Conservation (phyloP, 2,888 invertebrate genomes). For the Machimus rusticus region DNA sequence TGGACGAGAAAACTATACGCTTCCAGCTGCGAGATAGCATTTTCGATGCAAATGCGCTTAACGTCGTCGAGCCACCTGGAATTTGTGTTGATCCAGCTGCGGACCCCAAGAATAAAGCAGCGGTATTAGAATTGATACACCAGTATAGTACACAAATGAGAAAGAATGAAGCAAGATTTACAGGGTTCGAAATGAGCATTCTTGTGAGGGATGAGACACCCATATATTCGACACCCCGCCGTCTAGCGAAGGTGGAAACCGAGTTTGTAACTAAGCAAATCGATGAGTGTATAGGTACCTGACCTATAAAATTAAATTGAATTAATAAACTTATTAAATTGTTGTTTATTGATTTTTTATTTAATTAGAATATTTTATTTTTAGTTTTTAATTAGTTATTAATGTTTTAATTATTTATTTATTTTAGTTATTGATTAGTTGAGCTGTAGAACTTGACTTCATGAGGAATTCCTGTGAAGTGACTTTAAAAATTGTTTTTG, state of each 20-base stretch:
- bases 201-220: background rate
- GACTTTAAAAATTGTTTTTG: too few species aligned
- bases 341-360: too few species aligned
- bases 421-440: too few species aligned
- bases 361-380: too few species aligned
- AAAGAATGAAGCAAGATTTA: background rate
- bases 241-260: background rate
- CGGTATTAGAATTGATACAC: background rate
- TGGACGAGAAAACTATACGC: background rate
- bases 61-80: background rate
- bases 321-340: too few species aligned
- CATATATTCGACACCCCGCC: background rate
- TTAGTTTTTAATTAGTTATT: too few species aligned
- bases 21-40: background rate
- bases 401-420: too few species aligned
- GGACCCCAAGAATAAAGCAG: background rate
- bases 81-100: background rate
- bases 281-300: too few species aligned
- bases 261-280: background rate
- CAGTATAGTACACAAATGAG: background rate
- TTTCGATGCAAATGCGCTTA: background rate
- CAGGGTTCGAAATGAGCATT: background rate
- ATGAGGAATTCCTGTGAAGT: too few species aligned
- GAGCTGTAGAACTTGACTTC: too few species aligned
- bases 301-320: too few species aligned